Percentiles rank a stretch among this genome's conserved stretches.
Evolutionary conservation across 2,113 vertebrate genomes (phyloP).

Genomic region (Hepsetus odoe): DNA sequence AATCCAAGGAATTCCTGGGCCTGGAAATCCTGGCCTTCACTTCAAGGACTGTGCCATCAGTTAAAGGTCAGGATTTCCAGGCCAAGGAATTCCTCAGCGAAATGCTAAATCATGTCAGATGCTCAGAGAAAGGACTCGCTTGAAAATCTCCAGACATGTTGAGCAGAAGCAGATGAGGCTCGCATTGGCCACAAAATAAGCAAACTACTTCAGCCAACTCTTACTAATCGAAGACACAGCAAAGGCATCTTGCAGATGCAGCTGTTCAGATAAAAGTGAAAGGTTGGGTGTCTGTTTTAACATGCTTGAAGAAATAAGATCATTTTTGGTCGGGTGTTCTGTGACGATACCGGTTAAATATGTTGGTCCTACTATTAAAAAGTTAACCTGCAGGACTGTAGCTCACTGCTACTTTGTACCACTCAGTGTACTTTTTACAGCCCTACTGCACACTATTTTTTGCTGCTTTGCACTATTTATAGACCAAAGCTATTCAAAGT

Average conservation of each 20-base stretch:
- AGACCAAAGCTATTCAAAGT: conserved; percentile 20
- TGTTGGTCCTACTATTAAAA: too few species aligned
- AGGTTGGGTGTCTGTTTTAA: background rate
- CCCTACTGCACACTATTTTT: conserved; percentile 6
- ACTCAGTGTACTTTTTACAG: too few species aligned
- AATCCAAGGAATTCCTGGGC: conserved; percentile 17
- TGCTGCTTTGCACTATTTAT: conserved; percentile 25
- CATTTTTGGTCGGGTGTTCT: background rate
- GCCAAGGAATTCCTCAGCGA: too few species aligned
- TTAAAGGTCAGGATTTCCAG: too few species aligned
- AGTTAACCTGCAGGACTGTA: too few species aligned
- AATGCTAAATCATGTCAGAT: conserved; percentile 8
- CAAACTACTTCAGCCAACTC: too few species aligned
- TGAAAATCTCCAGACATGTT: background rate
- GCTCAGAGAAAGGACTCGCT: background rate
- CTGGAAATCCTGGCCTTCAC: conserved; percentile 10
- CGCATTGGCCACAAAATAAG: background rate
- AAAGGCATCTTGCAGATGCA: background rate
- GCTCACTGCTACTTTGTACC: background rate
- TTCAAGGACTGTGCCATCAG: background rate
- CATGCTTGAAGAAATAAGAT: background rate
- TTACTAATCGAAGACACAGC: background rate
- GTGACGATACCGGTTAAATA: too few species aligned
- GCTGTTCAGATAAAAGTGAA: background rate
- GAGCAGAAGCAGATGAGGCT: conserved; percentile 24